Evolutionary conservation across 2,797 vertebrate genomes (phyloP).

Genomic region (Chrysocyon brachyurus): DNA sequence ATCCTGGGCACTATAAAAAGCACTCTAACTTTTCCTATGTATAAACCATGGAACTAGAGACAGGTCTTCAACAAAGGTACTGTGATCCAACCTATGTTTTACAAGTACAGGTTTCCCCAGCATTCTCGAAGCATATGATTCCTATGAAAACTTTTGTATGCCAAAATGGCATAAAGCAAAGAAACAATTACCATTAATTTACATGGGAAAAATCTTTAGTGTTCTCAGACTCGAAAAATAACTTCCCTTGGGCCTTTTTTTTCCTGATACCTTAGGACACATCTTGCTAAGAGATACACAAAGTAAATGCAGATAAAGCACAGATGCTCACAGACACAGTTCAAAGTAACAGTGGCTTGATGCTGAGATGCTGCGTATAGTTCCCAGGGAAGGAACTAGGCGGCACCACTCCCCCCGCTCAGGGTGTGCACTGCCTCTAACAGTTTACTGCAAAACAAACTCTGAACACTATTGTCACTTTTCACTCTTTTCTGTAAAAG

Average conservation of each 20-base stretch:
- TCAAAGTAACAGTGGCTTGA: neutral
- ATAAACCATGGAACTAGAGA: neutral
- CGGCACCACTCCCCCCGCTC: neutral
- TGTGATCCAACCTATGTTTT: neutral
- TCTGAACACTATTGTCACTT: neutral
- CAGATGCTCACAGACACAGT: neutral
- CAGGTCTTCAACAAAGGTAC: conserved; percentile 15
- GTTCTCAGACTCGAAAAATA: neutral
- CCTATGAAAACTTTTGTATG: neutral
- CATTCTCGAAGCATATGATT: neutral
- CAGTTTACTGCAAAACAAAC: neutral
- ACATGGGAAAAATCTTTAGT: neutral
- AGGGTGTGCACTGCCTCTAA: neutral
- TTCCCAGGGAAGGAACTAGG: neutral
- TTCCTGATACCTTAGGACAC: neutral
- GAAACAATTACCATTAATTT: neutral
- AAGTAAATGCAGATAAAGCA: neutral
- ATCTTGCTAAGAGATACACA: neutral
- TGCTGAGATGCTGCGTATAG: neutral
- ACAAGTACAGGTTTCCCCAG: neutral
- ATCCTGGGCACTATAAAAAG: neutral
- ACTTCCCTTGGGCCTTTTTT: neutral
- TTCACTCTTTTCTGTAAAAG: neutral
- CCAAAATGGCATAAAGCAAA: neutral
- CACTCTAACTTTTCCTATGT: neutral